These are phyloP conservation scores for Eudyptes chrysolophus DNA, from an alignment of 2,113 vertebrate species.

Conservation along the genomic window DNA sequence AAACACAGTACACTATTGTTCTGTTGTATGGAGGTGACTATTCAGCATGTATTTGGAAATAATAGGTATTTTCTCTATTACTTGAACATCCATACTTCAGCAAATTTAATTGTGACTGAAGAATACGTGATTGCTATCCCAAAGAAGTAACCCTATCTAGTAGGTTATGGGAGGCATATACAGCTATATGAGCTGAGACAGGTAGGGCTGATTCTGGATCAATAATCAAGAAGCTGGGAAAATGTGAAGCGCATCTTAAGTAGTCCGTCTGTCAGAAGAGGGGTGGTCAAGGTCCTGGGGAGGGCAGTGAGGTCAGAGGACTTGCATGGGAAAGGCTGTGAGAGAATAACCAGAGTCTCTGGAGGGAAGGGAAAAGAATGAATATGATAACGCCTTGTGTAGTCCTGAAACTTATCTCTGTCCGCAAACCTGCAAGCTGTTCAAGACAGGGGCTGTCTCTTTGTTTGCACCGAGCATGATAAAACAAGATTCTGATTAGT, in stretches of 20 bases:
- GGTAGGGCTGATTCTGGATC: not conserved
- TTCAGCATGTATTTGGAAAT: not conserved
- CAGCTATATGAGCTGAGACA: not conserved
- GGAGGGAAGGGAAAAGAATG: conserved; percentile 29
- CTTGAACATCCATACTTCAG: not conserved
- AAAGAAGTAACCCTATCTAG: not conserved
- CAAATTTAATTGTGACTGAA: not conserved
- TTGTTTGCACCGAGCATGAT: conserved; percentile 29
- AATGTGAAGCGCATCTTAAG: not conserved
- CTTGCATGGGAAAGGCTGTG: not conserved
- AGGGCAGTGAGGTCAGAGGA: not conserved
- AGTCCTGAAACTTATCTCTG: conserved; percentile 47
- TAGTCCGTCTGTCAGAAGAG: not conserved
- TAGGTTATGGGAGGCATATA: not conserved
- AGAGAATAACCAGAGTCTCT: conserved; percentile 63
- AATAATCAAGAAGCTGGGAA: not conserved
- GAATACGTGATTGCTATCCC: not conserved
- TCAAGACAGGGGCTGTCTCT: conserved; percentile 27
- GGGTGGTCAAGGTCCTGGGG: not conserved
- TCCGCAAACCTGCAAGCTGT: conserved; percentile 22
- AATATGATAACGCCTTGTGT: conserved; percentile 26
- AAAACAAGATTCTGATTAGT: conserved; percentile 10
- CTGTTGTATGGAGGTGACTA: not conserved
- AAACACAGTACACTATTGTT: not conserved
- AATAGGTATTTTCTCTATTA: not conserved